Evolutionary conservation across 1,140 invertebrate genomes (phyloP), one percentile per base, ranked within the genome.

Genomic region (Portunus trituberculatus): DNA sequence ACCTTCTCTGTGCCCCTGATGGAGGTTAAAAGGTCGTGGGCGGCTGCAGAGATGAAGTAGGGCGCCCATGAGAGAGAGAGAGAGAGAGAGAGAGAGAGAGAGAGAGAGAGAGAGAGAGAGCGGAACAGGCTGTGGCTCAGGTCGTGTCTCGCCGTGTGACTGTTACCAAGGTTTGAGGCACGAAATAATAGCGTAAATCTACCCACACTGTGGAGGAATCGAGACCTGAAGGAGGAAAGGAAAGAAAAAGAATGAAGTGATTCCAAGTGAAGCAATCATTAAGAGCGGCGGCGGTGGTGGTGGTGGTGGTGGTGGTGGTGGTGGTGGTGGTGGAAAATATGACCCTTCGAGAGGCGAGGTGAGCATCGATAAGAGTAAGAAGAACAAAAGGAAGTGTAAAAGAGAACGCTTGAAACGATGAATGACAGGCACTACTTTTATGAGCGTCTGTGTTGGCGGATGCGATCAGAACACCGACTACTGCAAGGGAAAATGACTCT

Each of bases 51-150:
- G 67, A n/a, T 76, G 67, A 76, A n/a, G 25, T 25, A 76, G 67
- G 25, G 67, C 16, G 67, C 39, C 39, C 39, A 39, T 16, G 52
- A 59, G 52, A 59, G 52, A 59, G 52, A 59, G 52, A 59, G 52
- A 59, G 52, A 59, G 52, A 59, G 52, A 59, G 52, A 59, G 52
- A 59, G 52, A 59, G 52, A 59, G 67, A 76, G 67, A 76, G 67
- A 76, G 67, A 76, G 67, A 76, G 67, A 76, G 67, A 76, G 67
- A 76, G 67, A 76, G 67, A 25, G n/a, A 76, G 67, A 59, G 52
- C 52, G 16, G 12, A 59, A 59, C 52, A 59, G 52, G 10, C 52
- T 20, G 16, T 59, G 52, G 20, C 12, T n/a, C 1, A 25, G 20
- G 20, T n/a, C 20, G 67, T 76, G 67, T 76, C n/a, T n/a, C 20